A percentile compares a stretch with the other conserved stretches of the same genome.
These are phyloP conservation scores for Sesia apiformis DNA, from an alignment of 2,888 invertebrate genomes.

Conservation along the genomic window DNA sequence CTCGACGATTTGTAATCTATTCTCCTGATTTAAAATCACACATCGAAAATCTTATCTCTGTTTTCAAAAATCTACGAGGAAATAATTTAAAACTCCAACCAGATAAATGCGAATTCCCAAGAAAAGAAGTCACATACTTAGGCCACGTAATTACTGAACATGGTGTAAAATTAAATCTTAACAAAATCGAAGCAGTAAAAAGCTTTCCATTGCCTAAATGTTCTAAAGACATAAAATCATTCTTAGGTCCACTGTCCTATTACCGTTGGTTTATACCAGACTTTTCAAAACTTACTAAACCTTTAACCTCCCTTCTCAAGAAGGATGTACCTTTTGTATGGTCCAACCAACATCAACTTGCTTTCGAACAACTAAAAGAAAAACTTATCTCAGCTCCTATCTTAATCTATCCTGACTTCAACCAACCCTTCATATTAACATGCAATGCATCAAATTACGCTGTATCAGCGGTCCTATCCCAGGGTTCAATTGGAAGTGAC, in stretches of 20 bases:
- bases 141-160: constrained; percentile 13
- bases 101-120: constrained; percentile 15
- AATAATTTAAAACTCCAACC: constrained; percentile 7
- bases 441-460: no score
- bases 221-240: constrained; percentile 17
- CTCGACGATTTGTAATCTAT: constrained; percentile 22
- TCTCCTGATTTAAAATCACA: constrained; percentile 16
- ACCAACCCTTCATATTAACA: no score
- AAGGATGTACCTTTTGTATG: background rate
- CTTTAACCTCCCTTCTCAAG: constrained; percentile 1
- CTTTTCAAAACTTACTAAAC: background rate
- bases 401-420: no score
- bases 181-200: constrained; percentile 17
- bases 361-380: no score
- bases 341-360: background rate
- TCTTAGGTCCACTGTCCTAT: constrained; percentile 17
- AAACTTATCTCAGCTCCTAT: no score
- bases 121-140: constrained; percentile 9
- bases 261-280: background rate
- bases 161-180: constrained; percentile 18
- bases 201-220: constrained; percentile 17
- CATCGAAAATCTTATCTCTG: constrained; percentile 12
- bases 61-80: constrained; percentile 15
- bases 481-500: no score
- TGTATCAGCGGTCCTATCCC: no score